Base-by-base conservation (phyloP, 2,888 invertebrate species). In the Chouioia cunea region DNA sequence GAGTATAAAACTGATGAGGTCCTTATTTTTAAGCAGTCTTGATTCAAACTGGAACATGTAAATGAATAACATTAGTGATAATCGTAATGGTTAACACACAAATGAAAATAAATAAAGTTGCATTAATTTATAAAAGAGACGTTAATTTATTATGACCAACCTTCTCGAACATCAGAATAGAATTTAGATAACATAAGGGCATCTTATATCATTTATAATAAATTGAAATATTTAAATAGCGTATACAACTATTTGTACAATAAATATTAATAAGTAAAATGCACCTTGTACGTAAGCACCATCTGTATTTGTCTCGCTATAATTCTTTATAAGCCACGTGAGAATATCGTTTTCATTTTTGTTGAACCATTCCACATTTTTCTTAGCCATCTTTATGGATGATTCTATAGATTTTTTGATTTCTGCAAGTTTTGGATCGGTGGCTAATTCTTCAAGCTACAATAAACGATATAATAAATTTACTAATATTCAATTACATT, bases 371-470 rank as follows among this genome's bases (percentile, higher is more conserved):
- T 47, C 0, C 0, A 64, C 15, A 56, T 79, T 79, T 3, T 18
- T 56, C 4, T 70, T 65, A 0, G 79, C 79, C 0, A 10, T 53
- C 0, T 10, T 4, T 0, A 75, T 0, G 4, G 76, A 71, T 3
- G 66, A 47, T 12, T 52, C 4, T 15, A 71, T 15, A 4, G 58
- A 65, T 0, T 12, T 12, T 15, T 18, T 18, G 0, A 69, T 74
- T 3, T 67, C 46, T 2, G 4, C 8, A 1, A 48, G 22, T 16
- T 60, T 52, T 2, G 52, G 54, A 0, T 52, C n/a, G 2, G 64
- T 47, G 0, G 65, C 15, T 43, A 79, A 76, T 47, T 54, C 22
- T 46, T 78, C 70, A 8, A 80, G 59, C 80, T 80, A 46, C 0
- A 62, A 44, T 67, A 16, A 50, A 52, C 18, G n/a, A 22, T 23